Conservation (phyloP, 2,113 vertebrate genomes). For the Astatotilapia flaviijosephi region DNA sequence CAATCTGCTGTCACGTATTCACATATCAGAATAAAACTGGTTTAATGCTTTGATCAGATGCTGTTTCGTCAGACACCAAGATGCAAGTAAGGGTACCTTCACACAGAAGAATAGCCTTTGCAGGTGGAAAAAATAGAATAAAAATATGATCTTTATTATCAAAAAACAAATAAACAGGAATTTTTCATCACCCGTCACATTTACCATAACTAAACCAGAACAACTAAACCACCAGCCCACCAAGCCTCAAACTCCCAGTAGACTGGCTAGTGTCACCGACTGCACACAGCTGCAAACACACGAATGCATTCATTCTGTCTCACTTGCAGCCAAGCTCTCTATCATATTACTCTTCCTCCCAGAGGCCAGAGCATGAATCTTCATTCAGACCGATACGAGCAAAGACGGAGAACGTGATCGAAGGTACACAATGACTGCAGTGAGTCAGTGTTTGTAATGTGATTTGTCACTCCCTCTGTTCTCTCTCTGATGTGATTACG, state of each 20-base stretch:
- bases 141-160: neutral
- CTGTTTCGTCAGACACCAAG: neutral
- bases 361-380: constrained; percentile 50
- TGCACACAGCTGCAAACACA: neutral
- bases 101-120: neutral
- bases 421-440: constrained; percentile 40
- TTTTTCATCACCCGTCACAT: neutral
- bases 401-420: constrained; percentile 26
- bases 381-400: constrained; percentile 36
- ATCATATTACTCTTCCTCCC: constrained; percentile 46
- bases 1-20: neutral
- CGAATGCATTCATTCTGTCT: neutral
- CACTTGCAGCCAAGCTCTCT: neutral
- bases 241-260: neutral
- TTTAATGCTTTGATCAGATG: neutral
- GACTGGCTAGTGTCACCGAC: neutral
- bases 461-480: constrained; percentile 64
- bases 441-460: constrained; percentile 60
- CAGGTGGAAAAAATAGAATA: neutral
- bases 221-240: neutral
- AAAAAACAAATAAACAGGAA: neutral
- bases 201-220: neutral
- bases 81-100: neutral
- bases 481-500: constrained; percentile 66
- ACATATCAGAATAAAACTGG: neutral